Conservation (phyloP, 2,113 vertebrate species). For the Colaptes auratus region DNA sequence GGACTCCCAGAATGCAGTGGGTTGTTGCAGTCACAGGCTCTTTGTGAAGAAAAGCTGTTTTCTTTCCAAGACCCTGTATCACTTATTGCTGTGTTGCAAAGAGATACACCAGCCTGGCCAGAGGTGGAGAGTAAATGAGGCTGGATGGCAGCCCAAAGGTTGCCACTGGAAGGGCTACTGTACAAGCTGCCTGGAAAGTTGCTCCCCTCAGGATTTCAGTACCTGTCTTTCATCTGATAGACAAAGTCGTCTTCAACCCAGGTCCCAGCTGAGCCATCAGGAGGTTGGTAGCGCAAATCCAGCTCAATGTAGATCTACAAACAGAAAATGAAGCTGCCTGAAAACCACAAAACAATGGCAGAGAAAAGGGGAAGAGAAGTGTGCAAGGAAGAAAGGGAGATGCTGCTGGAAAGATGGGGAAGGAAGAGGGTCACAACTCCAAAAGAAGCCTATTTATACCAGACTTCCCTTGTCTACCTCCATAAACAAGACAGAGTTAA, state of each 20-base stretch:
- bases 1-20: not conserved
- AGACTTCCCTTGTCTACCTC: not conserved
- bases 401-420: not conserved
- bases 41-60: not conserved
- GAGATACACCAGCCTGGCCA: not conserved
- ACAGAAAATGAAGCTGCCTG: not conserved
- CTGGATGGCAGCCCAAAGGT: not conserved
- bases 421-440: not conserved
- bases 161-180: not conserved
- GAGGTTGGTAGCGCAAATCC: slow-evolving; percentile 87
- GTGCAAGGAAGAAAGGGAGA: not conserved
- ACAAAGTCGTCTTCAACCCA: slow-evolving; percentile 87
- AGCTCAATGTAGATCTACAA: slow-evolving; percentile 89
- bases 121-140: not conserved
- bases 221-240: slow-evolving; percentile 72
- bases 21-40: not conserved
- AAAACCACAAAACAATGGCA: not conserved
- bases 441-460: not conserved
- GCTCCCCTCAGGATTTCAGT: not conserved
- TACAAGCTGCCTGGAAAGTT: not conserved
- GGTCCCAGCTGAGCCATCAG: slow-evolving; percentile 83
- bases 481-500: not conserved
- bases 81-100: not conserved
- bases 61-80: not conserved
- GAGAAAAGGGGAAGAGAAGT: not conserved